A percentile compares a stretch with the other conserved stretches of the same genome.
phyloP scores from a whole-genome alignment of 2,113 vertebrate species.

The Dermatemys mawii region DNA sequence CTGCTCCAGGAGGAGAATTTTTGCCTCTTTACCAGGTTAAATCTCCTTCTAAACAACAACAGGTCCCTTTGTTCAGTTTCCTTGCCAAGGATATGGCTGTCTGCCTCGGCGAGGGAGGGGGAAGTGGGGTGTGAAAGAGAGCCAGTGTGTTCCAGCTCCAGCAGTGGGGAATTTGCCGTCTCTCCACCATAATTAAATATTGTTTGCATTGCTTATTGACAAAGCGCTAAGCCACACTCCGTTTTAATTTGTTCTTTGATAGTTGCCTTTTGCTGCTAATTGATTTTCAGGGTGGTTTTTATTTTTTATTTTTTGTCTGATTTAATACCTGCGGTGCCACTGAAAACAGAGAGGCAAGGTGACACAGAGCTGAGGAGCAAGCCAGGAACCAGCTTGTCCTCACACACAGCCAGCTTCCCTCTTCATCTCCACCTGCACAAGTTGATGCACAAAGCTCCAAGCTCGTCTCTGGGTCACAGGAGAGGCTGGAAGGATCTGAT shows the following conservation, averaged over 20 bases:
- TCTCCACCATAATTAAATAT: conserved; percentile 71
- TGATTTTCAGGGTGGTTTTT: conserved; percentile 76
- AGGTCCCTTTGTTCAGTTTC: rapidly evolving
- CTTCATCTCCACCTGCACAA: background rate
- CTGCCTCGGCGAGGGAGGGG: background rate
- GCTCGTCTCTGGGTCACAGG: background rate
- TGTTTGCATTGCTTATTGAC: conserved; percentile 79
- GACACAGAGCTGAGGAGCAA: background rate
- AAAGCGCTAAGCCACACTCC: conserved; percentile 75
- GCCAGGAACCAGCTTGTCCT: background rate
- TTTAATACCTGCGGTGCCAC: conserved; percentile 73
- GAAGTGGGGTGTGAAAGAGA: background rate
- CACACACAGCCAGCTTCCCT: rapidly evolving
- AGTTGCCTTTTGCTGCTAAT: conserved; percentile 80
- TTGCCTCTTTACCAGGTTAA: background rate
- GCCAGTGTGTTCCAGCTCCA: background rate
- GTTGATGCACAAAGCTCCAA: background rate
- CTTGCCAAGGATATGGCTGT: background rate
- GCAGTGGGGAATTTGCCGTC: conserved; percentile 15
- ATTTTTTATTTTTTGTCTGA: conserved; percentile 36
- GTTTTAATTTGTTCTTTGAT: conserved; percentile 77
- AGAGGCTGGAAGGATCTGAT: background rate
- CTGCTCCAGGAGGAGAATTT: background rate
- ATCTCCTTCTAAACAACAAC: background rate
- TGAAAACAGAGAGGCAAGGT: conserved; percentile 38